Percentiles rank a stretch among this genome's conserved stretches.
These are phyloP conservation scores for Netelia virgata DNA, from an alignment of 2,888 invertebrate genomes.

Conservation along the genomic window DNA sequence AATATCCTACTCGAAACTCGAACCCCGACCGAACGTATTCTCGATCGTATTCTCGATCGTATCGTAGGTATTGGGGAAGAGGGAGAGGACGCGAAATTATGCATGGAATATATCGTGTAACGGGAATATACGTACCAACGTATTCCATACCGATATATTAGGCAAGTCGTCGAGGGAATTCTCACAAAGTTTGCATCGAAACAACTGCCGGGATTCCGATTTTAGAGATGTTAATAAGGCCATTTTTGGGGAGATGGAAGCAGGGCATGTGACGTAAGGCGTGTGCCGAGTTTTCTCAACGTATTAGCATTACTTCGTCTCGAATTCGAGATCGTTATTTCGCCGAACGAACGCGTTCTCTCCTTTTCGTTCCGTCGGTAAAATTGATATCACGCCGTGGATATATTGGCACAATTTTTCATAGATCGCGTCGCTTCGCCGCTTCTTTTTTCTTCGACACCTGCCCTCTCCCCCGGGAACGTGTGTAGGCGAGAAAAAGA, in stretches of 20 bases:
- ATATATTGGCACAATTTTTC: slow-evolving; percentile 40
- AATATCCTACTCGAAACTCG: too few species aligned
- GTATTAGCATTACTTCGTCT: too few species aligned
- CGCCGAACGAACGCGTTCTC: too few species aligned
- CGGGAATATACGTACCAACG: background rate
- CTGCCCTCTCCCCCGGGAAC: background rate
- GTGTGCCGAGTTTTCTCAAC: background rate
- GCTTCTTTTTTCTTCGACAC: too few species aligned
- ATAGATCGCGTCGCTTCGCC: too few species aligned
- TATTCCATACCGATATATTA: background rate
- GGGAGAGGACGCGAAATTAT: slow-evolving; percentile 31
- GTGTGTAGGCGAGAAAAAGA: background rate
- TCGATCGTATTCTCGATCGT: too few species aligned
- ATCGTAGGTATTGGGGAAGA: background rate
- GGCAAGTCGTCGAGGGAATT: slow-evolving; percentile 1
- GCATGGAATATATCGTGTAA: slow-evolving; percentile 24
- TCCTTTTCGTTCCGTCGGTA: background rate
- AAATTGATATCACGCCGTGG: slow-evolving; percentile 38
- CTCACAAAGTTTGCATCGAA: slow-evolving; percentile 49
- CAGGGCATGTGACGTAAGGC: slow-evolving; percentile 18
- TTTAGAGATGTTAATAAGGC: slow-evolving; percentile 58
- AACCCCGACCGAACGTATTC: background rate
- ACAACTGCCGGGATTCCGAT: slow-evolving; percentile 23
- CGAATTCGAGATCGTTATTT: too few species aligned
- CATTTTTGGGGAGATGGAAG: slow-evolving; percentile 26